A percentile compares a stretch with the other conserved stretches of the same genome.
These are phyloP conservation scores for Rhinoraja longicauda DNA, from an alignment of 2,797 vertebrate genomes.

Conservation along the genomic window DNA sequence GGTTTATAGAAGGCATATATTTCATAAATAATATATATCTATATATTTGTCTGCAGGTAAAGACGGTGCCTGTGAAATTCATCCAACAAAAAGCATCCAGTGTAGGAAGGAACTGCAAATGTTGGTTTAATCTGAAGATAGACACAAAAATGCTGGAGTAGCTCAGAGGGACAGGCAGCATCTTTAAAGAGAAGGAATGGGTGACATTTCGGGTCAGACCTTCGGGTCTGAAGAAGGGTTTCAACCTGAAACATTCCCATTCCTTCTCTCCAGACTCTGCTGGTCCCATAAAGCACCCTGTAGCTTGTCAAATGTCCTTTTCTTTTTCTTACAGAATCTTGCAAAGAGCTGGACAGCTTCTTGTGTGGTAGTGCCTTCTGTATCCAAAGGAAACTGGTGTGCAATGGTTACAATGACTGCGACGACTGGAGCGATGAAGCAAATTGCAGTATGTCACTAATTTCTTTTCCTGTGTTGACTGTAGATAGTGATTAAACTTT, in stretches of 20 bases:
- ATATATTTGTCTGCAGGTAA: too few relatives aligned
- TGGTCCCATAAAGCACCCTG: not conserved
- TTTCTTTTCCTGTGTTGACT: not conserved
- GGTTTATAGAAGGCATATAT: too few relatives aligned
- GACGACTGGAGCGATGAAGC: conserved; percentile 90
- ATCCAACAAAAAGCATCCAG: not conserved
- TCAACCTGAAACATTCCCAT: too few relatives aligned
- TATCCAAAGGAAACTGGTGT: conserved; percentile 74
- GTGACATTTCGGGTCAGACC: too few relatives aligned
- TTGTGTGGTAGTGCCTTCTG: conserved; percentile 78
- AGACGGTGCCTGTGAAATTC: not conserved
- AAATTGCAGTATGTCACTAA: conserved; percentile 69
- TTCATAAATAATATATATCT: too few relatives aligned
- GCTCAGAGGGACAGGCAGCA: too few relatives aligned
- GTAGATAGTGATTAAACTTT: not conserved
- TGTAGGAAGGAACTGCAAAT: too few relatives aligned
- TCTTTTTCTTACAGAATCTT: conserved; percentile 59
- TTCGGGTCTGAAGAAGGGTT: too few relatives aligned
- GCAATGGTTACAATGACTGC: conserved; percentile 90
- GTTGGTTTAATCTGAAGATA: too few relatives aligned
- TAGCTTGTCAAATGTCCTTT: not conserved
- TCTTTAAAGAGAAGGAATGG: too few relatives aligned
- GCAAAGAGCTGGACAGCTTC: conserved; percentile 71
- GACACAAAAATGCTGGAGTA: too few relatives aligned
- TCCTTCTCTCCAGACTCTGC: too few relatives aligned